These are phyloP conservation scores for Atlantisia rogersi DNA, from an alignment of 2,113 vertebrate genomes.

Conservation along the genomic window DNA sequence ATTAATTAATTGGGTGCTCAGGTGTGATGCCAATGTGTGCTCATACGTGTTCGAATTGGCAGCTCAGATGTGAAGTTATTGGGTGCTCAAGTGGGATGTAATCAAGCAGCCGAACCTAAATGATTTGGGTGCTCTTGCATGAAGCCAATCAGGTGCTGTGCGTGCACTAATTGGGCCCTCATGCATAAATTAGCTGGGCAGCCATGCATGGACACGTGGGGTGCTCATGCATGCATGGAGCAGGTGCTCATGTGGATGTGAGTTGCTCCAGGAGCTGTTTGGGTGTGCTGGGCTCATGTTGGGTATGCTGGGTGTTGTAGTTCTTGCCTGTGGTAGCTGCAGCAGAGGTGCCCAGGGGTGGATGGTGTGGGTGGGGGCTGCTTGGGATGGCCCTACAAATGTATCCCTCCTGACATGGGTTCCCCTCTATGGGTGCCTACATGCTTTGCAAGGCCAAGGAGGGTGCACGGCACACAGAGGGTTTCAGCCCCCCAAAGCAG, in stretches of 20 bases:
- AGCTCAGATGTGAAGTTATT: neutral
- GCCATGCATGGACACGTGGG: neutral
- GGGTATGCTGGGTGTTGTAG: neutral
- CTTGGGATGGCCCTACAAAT: neutral
- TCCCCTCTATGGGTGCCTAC: neutral
- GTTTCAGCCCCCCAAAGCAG: neutral
- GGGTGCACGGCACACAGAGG: neutral
- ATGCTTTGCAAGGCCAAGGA: neutral
- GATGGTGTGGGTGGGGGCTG: neutral
- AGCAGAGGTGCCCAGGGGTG: neutral
- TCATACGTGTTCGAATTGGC: neutral
- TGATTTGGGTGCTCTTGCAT: neutral
- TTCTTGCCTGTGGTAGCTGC: neutral
- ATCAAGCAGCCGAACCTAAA: neutral
- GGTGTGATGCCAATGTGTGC: neutral
- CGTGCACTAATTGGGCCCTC: neutral
- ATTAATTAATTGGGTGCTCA: neutral
- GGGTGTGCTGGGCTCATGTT: rapidly evolving
- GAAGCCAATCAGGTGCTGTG: neutral
- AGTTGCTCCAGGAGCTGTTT: neutral
- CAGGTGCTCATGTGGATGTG: neutral
- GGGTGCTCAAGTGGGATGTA: neutral
- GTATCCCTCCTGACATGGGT: rapidly evolving
- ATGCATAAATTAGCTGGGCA: neutral
- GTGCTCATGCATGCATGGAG: neutral